Percentiles rank a stretch among this genome's conserved stretches.
Conservation (phyloP, 1,140 invertebrate species). For the Pachyrhynchus sulphureomaculatus region DNA sequence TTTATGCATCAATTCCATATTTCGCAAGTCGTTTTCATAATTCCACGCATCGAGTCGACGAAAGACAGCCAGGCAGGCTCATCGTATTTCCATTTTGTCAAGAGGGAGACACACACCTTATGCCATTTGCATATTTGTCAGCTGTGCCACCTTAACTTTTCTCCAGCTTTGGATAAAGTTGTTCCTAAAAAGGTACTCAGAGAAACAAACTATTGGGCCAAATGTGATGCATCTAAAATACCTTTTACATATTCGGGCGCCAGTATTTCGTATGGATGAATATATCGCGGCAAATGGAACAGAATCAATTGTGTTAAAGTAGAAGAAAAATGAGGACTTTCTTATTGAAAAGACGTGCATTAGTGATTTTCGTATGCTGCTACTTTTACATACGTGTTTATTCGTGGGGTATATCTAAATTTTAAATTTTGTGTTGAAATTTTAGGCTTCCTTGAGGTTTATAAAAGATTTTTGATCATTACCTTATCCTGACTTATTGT, state of each 20-base stretch:
- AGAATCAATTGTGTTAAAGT: conserved; percentile 5
- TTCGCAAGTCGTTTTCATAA: conserved; percentile 54
- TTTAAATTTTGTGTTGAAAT: neutral
- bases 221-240: conserved; percentile 50
- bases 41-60: conserved; percentile 50
- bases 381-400: neutral
- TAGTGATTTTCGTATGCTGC: conserved; percentile 6
- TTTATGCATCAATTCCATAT: conserved; percentile 54
- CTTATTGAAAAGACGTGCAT: neutral
- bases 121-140: conserved; percentile 50
- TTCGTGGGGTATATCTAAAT: neutral
- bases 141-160: conserved; percentile 51
- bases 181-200: conserved; percentile 44
- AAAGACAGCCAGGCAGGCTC: conserved; percentile 42
- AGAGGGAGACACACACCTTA: conserved; percentile 34
- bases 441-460: neutral
- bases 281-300: conserved; percentile 37
- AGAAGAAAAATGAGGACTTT: neutral
- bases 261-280: conserved; percentile 31
- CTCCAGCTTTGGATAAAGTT: conserved; percentile 41
- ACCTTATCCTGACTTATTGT: too few relatives aligned
- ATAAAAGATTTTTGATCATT: too few relatives aligned
- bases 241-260: conserved; percentile 43
- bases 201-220: conserved; percentile 46
- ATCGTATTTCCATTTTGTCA: conserved; percentile 51